Base-by-base conservation (phyloP, 1,140 invertebrate species). In the Meloidogyne hapla region DNA sequence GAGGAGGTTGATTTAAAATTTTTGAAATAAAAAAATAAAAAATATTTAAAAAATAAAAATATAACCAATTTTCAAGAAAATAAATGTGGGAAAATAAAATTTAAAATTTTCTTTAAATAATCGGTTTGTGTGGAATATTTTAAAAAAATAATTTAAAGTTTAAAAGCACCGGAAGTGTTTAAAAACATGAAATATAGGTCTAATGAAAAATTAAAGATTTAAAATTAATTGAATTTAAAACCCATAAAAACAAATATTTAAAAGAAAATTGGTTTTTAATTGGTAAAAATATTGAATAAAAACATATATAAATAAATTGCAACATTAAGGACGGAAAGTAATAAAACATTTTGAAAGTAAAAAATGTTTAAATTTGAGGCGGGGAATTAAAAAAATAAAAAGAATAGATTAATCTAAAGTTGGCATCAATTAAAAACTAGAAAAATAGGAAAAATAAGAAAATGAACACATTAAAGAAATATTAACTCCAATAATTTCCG, bases 141-240 rank as follows among this genome's bases (percentile, higher is more conserved):
- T 56, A n/a, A 56, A 56, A 56, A 56, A 48, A 10, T 18, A 18
- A 48, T 18, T 56, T n/a, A 56, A 56, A n/a, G 12, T 6, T 56
- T 56, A n/a, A 56, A 56, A 56, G 48, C 48, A 56, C 48, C 48
- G 48, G 48, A 56, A 56, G n/a, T 48, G 4, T 56, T n/a, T 8
- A 56, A 56, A 56, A 56, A 56, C 2, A 5, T 56, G 48, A n/a
- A 56, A 56, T n/a, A 56, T n/a, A 9, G n/a, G 45, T 18, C 13
- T 18, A 21, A 56, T 15, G 3, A 56, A 56, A 56, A 56, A 56
- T 56, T 56, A 56, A 56, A 56, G 48, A 56, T 56, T 56, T 56
- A 56, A 56, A 56, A 56, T 56, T 56, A 56, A 56, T 56, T 56
- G n/a, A 56, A 56, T 56, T 56, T 8, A 56, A n/a, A 56, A 56